Evolutionary conservation across 2,113 vertebrate species (phyloP).

Genomic region (Esox niger): DNA sequence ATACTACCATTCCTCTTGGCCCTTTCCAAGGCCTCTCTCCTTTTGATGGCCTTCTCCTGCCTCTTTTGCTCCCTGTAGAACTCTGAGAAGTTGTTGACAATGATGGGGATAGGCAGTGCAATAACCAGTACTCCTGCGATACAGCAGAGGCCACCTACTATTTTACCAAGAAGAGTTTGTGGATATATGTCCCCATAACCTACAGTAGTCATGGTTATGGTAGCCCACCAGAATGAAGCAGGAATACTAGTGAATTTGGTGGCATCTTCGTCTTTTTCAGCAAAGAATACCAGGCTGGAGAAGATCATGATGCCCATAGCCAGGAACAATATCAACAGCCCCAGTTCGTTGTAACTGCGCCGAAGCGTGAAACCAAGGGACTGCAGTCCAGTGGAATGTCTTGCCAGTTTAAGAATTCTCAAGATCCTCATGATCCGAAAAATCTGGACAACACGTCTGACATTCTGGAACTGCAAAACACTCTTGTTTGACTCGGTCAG

Average conservation of each 20-base stretch:
- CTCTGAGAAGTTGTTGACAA: conserved; percentile 98
- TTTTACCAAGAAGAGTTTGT: conserved; percentile 93
- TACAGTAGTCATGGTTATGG: conserved; percentile 98
- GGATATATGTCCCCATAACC: conserved; percentile 98
- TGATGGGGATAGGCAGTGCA: conserved; percentile 96
- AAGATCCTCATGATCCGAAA: conserved; percentile 98
- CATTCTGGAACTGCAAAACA: conserved; percentile 96
- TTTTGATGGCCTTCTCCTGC: conserved; percentile 97
- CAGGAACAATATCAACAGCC: conserved; percentile 92
- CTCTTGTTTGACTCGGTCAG: conserved; percentile 96
- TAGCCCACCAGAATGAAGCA: conserved; percentile 99
- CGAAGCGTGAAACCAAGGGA: conserved; percentile 94
- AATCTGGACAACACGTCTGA: conserved; percentile 95
- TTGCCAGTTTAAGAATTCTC: conserved; percentile 92
- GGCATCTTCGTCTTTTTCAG: conserved; percentile 95
- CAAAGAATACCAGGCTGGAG: conserved; percentile 97
- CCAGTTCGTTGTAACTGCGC: conserved; percentile 94
- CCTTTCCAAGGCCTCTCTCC: conserved; percentile 93
- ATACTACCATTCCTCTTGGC: conserved; percentile 97
- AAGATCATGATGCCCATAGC: conserved; percentile 99
- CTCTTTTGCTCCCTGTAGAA: conserved; percentile 98
- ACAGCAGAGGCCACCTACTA: conserved; percentile 96
- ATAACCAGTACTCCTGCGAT: conserved; percentile 97
- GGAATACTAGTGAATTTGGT: conserved; percentile 99
- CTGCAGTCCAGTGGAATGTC: conserved; percentile 96